A percentile compares a stretch with the other conserved stretches of the same genome.
Conservation (phyloP, 64 coral and sea anemone species). For the Cladopsammia gracilis region DNA sequence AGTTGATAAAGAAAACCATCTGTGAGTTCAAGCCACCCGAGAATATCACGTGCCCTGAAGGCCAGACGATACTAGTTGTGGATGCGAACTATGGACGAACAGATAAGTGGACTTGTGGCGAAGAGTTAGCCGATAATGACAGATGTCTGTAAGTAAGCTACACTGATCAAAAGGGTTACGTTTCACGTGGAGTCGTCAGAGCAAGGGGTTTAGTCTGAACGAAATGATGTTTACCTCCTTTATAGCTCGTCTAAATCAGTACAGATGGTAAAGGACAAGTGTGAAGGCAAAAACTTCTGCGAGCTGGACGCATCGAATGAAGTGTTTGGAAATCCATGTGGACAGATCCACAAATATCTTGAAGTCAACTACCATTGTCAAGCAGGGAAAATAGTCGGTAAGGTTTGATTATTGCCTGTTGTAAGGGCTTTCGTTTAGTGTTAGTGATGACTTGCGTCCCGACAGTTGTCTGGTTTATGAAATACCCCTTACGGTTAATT, state of each 20-base stretch:
- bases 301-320: constrained; percentile 66
- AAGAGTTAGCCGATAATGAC: constrained; percentile 1
- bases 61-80: constrained; percentile 34
- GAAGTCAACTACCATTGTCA: constrained; percentile 42
- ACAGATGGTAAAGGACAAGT: constrained; percentile 42
- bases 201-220: too few species aligned
- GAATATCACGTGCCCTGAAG: constrained; percentile 47
- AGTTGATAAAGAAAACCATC: constrained; percentile 2
- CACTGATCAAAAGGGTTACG: too few species aligned
- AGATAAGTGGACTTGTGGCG: constrained; percentile 49
- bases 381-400: constrained; percentile 9
- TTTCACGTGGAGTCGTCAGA: too few species aligned
- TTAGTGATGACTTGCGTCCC: too few species aligned
- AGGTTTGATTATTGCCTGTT: neutral
- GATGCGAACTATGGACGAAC: constrained; percentile 39
- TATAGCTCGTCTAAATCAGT: constrained; percentile 42
- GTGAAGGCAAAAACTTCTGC: constrained; percentile 42
- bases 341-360: constrained; percentile 75
- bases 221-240: neutral
- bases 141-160: neutral
- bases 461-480: too few species aligned
- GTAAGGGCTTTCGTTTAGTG: too few species aligned
- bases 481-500: too few species aligned
- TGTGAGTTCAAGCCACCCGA: constrained; percentile 68
- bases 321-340: constrained; percentile 64